Conservation (phyloP, 2,113 vertebrate genomes). For the Stomatorhinus ivindoensis region DNA sequence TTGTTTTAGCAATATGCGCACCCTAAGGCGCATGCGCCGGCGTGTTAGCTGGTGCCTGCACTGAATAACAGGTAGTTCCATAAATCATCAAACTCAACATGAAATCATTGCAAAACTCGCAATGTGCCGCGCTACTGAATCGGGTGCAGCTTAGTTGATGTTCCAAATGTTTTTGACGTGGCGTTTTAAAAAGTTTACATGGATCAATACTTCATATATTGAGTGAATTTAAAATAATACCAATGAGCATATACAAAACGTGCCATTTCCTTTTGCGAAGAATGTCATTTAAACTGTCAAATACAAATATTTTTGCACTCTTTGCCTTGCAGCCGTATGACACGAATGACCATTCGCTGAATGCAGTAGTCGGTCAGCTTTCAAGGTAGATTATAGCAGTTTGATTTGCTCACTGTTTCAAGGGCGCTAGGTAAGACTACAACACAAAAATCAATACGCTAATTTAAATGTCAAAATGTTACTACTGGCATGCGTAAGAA, state of each 20-base stretch:
- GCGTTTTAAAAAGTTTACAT: neutral
- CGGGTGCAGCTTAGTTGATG: neutral
- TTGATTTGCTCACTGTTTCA: neutral
- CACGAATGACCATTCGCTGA: neutral
- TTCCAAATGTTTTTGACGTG: neutral
- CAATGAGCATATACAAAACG: neutral
- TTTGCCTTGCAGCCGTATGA: neutral
- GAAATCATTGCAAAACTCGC: neutral
- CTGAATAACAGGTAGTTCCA: neutral
- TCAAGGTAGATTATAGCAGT: neutral
- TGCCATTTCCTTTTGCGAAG: neutral
- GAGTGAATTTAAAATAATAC: neutral
- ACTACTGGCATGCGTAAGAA: neutral
- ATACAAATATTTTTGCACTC: neutral
- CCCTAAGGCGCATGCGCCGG: neutral
- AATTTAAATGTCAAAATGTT: neutral
- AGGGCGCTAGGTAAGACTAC: neutral
- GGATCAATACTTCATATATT: neutral
- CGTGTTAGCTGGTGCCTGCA: neutral
- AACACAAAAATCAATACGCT: neutral
- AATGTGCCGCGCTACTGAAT: neutral
- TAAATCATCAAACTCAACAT: neutral
- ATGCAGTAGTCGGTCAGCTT: neutral
- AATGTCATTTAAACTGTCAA: neutral
- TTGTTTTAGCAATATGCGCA: neutral